These are phyloP conservation scores for Axinella damicornis DNA, from an alignment of 37 sponge, comb jelly and placozoan genomes.

Conservation along the genomic window DNA sequence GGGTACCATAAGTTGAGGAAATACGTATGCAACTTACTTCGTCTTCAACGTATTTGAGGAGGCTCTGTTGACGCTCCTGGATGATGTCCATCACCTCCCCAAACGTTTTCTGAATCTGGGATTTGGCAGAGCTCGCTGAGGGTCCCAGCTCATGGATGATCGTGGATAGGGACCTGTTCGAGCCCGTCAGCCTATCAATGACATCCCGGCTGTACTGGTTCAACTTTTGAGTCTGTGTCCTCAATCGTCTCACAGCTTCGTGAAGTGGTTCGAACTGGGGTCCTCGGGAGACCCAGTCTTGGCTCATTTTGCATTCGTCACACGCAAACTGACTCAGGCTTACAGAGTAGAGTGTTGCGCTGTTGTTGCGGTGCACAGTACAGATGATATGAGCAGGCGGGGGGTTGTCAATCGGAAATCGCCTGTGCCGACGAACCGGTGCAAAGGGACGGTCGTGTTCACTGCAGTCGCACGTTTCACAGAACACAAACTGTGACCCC, in stretches of 20 bases:
- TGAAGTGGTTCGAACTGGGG: constrained; percentile 22
- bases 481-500: constrained; percentile 48
- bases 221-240: constrained; percentile 14
- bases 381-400: constrained; percentile 11
- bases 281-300: background rate
- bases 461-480: constrained; percentile 43
- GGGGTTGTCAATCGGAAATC: constrained; percentile 32
- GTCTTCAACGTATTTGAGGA: constrained; percentile 31
- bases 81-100: constrained; percentile 25
- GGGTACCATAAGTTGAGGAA: no score
- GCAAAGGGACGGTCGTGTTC: constrained; percentile 68
- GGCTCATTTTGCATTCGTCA: constrained; percentile 5
- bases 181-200: background rate
- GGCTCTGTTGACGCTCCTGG: constrained; percentile 45
- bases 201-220: constrained; percentile 5
- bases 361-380: constrained; percentile 2
- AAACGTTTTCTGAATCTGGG: constrained; percentile 40
- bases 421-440: constrained; percentile 59
- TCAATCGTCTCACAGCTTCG: constrained; percentile 18
- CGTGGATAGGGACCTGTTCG: constrained; percentile 7
- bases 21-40: constrained; percentile 61
- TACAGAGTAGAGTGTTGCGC: constrained; percentile 40
- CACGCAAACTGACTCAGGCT: constrained; percentile 55
- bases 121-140: constrained; percentile 26
- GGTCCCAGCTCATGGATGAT: constrained; percentile 30